These are phyloP conservation scores for Budorcas taxicolor DNA, from an alignment of 2,113 vertebrate species.

Conservation along the genomic window DNA sequence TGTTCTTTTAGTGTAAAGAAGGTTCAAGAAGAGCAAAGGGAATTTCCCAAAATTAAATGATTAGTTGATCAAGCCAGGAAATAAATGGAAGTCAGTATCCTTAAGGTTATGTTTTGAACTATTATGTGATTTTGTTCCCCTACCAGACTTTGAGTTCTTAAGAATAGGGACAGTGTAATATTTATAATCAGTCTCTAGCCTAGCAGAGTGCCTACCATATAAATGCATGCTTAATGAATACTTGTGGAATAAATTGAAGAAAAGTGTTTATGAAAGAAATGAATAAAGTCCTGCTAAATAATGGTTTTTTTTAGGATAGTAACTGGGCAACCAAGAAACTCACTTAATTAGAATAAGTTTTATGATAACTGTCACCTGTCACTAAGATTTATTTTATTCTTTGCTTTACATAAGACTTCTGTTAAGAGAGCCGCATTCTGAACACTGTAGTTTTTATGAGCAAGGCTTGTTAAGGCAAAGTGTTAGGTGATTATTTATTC, in stretches of 20 bases:
- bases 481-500: conserved; percentile 1
- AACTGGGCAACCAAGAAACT: neutral
- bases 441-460: neutral
- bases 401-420: neutral
- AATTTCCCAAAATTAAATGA: neutral
- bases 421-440: neutral
- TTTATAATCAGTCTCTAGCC: neutral
- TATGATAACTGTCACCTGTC: neutral
- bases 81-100: neutral
- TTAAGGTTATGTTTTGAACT: neutral
- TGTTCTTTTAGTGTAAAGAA: neutral
- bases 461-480: neutral
- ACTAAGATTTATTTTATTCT: neutral
- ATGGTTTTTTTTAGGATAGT: neutral
- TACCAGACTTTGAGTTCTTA: neutral
- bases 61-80: neutral
- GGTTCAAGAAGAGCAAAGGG: neutral
- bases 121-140: neutral
- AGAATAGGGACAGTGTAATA: neutral
- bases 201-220: neutral
- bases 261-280: neutral
- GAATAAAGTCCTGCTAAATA: neutral
- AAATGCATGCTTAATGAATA: neutral
- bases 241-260: neutral
- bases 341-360: neutral